Conservation (phyloP, 1,140 invertebrate genomes). For the Lycorma delicatula region DNA sequence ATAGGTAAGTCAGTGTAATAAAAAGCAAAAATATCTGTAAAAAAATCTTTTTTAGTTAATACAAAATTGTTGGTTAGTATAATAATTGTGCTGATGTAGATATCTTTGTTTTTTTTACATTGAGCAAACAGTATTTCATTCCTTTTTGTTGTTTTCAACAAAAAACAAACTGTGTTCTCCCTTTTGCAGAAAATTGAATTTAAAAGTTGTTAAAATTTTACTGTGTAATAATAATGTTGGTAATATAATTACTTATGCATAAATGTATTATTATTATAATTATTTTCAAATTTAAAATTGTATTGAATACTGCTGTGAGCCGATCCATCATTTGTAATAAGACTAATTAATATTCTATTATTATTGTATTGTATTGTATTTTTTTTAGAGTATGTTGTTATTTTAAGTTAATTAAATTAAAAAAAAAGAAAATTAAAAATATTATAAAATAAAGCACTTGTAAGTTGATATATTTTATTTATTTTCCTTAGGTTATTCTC, state of each 20-base stretch:
- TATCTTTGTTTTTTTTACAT: too few species aligned
- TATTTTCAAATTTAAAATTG: too few species aligned
- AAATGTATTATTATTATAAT: neutral
- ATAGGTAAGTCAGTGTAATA: neutral
- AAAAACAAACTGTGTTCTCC: too few species aligned
- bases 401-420: neutral
- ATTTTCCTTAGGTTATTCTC: too few species aligned
- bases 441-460: too few species aligned
- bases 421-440: constrained; percentile 1
- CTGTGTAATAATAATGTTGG: neutral
- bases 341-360: neutral
- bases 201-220: neutral
- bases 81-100: too few species aligned
- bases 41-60: neutral
- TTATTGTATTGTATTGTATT: neutral
- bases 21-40: neutral
- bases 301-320: neutral
- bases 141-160: too few species aligned
- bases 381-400: constrained; percentile 4
- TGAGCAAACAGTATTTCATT: too few species aligned
- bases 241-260: neutral
- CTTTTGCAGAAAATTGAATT: too few species aligned
- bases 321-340: neutral
- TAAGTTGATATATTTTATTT: too few species aligned
- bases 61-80: neutral